A percentile compares a stretch with the other conserved stretches of the same genome.
Evolutionary conservation across 2,113 vertebrate species (phyloP).

Genomic region (Erythrolamprus reginae): DNA sequence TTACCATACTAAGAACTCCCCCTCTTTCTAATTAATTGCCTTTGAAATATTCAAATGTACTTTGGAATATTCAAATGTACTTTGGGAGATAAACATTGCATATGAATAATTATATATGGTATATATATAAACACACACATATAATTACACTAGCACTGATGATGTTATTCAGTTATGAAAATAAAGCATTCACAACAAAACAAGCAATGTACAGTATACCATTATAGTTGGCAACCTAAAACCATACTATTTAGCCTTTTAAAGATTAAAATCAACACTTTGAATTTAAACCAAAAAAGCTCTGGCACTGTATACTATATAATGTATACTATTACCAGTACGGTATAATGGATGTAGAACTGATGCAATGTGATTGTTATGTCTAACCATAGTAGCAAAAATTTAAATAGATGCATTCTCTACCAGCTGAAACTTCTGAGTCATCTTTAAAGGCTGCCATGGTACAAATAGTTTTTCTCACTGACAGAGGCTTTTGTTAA

Average conservation of each 20-base stretch:
- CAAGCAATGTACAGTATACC: too few species aligned
- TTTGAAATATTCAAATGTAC: background rate
- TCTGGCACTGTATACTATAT: too few species aligned
- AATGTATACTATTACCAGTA: too few species aligned
- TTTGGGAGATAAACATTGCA: background rate
- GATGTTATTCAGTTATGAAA: too few species aligned
- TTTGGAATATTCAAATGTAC: background rate
- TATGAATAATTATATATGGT: background rate
- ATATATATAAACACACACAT: too few species aligned
- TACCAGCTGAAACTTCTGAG: background rate
- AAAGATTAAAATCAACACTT: background rate
- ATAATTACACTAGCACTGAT: too few species aligned
- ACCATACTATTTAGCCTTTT: background rate
- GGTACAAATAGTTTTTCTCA: background rate
- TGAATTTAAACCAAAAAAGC: background rate
- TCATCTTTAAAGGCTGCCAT: background rate
- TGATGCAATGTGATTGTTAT: background rate
- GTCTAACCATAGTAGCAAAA: background rate
- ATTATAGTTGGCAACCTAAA: background rate
- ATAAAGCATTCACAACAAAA: too few species aligned
- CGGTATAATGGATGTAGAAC: background rate
- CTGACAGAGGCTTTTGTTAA: background rate
- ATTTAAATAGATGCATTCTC: background rate
- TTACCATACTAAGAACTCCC: background rate
- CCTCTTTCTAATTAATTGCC: background rate